A percentile compares a stretch with the other conserved stretches of the same genome.
phyloP scores from a whole-genome alignment of 2,113 vertebrate genomes.

The Paraplagusia blochii region DNA sequence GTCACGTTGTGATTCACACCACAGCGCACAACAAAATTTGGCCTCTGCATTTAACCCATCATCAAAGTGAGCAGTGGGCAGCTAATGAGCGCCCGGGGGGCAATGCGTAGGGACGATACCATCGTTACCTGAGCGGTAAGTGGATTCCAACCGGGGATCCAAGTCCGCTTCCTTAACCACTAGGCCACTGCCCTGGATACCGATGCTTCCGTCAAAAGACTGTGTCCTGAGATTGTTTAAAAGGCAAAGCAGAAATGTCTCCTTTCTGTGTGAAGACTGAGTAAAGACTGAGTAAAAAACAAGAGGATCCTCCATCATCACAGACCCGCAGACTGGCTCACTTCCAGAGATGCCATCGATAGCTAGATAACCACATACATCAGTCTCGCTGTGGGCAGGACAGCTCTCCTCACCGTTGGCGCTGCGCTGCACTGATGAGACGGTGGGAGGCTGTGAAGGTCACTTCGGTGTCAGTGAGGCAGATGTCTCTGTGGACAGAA shows the following conservation, averaged over 20 bases:
- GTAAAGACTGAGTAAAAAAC: too few species aligned
- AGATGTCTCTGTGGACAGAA: slow-evolving; percentile 50
- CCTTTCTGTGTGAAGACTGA: slow-evolving; percentile 28
- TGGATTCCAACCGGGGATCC: too few species aligned
- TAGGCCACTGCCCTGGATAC: too few species aligned
- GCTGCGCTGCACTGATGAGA: slow-evolving; percentile 31
- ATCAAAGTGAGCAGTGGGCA: too few species aligned
- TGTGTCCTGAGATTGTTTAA: neutral
- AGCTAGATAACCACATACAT: slow-evolving; percentile 37
- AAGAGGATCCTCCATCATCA: slow-evolving; percentile 32
- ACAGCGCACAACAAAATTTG: too few species aligned
- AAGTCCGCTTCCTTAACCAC: too few species aligned
- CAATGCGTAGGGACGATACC: too few species aligned
- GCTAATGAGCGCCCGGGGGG: too few species aligned
- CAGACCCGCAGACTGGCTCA: slow-evolving; percentile 26
- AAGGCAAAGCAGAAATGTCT: neutral
- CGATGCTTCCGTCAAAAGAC: too few species aligned
- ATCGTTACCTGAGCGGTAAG: too few species aligned
- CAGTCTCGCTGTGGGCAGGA: slow-evolving; percentile 37
- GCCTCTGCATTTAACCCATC: too few species aligned
- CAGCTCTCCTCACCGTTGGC: slow-evolving; percentile 41
- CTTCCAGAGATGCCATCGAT: slow-evolving; percentile 46
- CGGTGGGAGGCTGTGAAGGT: slow-evolving; percentile 54
- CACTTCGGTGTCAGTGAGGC: slow-evolving; percentile 49
- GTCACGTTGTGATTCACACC: too few species aligned